These are phyloP conservation scores for Bolinopsis microptera DNA, from an alignment of 37 sponge, comb jelly and placozoan species.

Conservation along the genomic window DNA sequence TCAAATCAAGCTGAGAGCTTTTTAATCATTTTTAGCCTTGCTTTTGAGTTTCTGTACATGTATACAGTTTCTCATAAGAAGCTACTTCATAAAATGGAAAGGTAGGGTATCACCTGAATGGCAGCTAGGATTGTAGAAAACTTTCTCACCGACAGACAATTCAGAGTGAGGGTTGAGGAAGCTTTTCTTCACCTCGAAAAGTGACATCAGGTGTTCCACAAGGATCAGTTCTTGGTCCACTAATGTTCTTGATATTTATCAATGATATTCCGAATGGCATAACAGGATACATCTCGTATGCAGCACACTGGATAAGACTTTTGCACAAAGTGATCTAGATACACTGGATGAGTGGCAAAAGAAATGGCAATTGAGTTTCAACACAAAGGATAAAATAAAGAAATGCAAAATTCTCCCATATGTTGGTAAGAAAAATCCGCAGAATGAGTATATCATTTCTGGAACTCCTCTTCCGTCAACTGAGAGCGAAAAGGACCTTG, in stretches of 20 bases:
- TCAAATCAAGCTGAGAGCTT: no score
- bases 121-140: constrained; percentile 55
- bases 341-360: constrained; percentile 32
- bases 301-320: background rate
- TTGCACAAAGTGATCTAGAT: background rate
- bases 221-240: constrained; percentile 43
- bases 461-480: background rate
- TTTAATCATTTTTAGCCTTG: no score
- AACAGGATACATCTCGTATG: background rate
- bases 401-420: constrained; percentile 43
- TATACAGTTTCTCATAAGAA: no score
- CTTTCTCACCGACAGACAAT: constrained; percentile 20
- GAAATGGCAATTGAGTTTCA: constrained; percentile 42
- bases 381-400: constrained; percentile 13
- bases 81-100: no score
- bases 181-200: background rate
- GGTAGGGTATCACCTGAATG: no score
- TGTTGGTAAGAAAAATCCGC: background rate
- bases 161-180: constrained; percentile 18
- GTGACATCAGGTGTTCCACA: constrained; percentile 42
- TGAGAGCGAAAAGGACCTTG: constrained; percentile 23
- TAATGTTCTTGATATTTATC: constrained; percentile 47
- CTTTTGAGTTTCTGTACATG: no score
- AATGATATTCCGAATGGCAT: constrained; percentile 50
- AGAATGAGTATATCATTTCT: background rate